These are phyloP conservation scores for Nothura maculosa DNA, from an alignment of 2,797 vertebrate species.

Conservation along the genomic window DNA sequence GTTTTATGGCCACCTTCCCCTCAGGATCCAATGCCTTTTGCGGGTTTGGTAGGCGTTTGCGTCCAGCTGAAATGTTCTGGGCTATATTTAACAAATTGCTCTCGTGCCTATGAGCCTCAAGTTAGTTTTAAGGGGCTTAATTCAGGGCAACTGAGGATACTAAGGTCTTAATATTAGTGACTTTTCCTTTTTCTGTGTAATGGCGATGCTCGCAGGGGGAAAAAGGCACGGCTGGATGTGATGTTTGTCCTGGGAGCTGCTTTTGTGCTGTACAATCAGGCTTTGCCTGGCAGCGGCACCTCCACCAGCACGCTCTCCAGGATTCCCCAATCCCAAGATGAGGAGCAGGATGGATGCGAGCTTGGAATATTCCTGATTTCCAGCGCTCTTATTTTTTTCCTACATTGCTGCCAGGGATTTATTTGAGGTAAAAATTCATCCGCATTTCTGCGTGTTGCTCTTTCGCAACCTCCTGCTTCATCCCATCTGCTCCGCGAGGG, in stretches of 20 bases:
- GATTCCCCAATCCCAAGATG: neutral
- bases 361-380: constrained; percentile 11
- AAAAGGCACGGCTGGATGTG: neutral
- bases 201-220: neutral
- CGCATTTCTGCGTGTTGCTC: constrained; percentile 31
- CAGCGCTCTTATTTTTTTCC: neutral
- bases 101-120: neutral
- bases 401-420: constrained; percentile 25
- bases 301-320: constrained; percentile 12
- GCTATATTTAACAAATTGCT: neutral
- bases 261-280: constrained; percentile 67
- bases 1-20: neutral
- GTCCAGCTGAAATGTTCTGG: constrained; percentile 12
- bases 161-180: neutral
- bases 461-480: constrained; percentile 29
- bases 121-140: constrained; percentile 23
- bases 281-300: constrained; percentile 44
- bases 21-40: neutral
- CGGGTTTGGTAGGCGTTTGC: neutral
- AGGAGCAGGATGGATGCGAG: neutral
- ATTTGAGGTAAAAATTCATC: constrained; percentile 41
- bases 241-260: constrained; percentile 58
- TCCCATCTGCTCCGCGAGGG: constrained; percentile 15
- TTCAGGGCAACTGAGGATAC: constrained; percentile 26
- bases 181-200: constrained; percentile 46